Evolutionary conservation across 2,113 vertebrate genomes (phyloP), one percentile per base, ranked within the genome.

Genomic region (Scomber colias): DNA sequence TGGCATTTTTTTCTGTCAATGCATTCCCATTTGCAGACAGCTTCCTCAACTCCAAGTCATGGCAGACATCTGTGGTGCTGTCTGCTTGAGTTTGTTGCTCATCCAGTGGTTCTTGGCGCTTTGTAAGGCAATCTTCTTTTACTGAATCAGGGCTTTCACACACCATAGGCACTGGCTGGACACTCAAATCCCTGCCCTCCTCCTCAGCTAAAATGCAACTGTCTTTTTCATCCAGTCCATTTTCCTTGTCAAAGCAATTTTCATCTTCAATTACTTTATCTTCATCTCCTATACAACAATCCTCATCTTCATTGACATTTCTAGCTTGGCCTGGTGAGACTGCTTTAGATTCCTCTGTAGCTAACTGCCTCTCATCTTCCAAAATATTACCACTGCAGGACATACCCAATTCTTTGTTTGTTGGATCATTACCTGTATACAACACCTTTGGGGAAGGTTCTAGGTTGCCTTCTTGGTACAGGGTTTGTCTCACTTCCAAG

Each of bases 371-470:
- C 51, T 82, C 63, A 53, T 60, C 69, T 68, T 65, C 61, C 14
- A 77, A 53, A 82, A 73, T 3, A 49, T 31, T 71, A 59, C 15
- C 62, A 57, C 74, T 64, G 48, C 64, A 53, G 10, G 65, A 3
- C 4, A 56, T 5, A 54, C 10, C 17, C 0, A 35, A 70, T 13
- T 70, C 54, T 35, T 59, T 11, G 2, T 55, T 59, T 56, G 44
- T 64, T 67, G 44, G 51, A 60, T 63, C 45, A 64, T 72, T 49
- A 62, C 2, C 1, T 65, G 24, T 19, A 27, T 12, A 0, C 21
- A 11, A 21, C 1, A 13, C 5, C 60, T 80, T 16, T 31, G 21
- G 17, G 62, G n/a, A 57, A n/a, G 12, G 3, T 56, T 81, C 60
- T 35, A 31, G 2, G 62, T 35, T 55, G 8, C 3, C 24, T 50